Evolutionary conservation across 2,113 vertebrate species (phyloP).

Genomic region (Alethe castanea): DNA sequence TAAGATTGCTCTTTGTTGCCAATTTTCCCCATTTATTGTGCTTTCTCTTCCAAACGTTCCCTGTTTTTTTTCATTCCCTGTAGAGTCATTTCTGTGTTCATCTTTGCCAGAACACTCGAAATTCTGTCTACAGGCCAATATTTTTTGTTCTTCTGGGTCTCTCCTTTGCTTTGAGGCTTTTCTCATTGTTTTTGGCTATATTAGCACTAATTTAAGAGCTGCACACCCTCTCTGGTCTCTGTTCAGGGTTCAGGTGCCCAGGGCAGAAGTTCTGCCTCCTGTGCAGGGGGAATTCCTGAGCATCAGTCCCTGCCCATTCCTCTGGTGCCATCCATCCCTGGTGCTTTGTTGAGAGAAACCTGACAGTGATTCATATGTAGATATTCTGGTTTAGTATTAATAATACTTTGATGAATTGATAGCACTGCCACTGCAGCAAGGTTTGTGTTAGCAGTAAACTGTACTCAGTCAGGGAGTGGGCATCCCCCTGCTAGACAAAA

Average conservation of each 20-base stretch:
- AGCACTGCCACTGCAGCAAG: neutral
- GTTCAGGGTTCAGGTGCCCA: neutral
- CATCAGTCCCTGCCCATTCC: neutral
- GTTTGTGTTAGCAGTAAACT: neutral
- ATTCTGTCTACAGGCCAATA: neutral
- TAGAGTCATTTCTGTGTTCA: neutral
- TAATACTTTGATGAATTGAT: neutral
- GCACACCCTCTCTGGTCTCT: neutral
- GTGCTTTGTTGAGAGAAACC: neutral
- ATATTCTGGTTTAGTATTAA: neutral
- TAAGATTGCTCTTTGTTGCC: neutral
- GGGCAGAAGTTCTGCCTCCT: neutral
- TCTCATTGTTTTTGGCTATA: neutral
- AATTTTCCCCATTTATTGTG: slow-evolving; percentile 18
- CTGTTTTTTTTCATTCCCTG: neutral
- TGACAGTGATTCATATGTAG: neutral
- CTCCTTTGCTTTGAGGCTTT: neutral
- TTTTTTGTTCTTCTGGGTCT: slow-evolving; percentile 4
- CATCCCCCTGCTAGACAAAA: neutral
- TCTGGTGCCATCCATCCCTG: neutral
- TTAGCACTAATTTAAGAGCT: neutral
- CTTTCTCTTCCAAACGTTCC: slow-evolving; percentile 43
- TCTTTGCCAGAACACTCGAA: slow-evolving; percentile 19
- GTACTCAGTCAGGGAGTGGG: neutral
- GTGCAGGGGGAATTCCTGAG: neutral